A percentile compares a stretch with the other conserved stretches of the same genome.
Conservation (phyloP, 2,113 vertebrate species). For the Formicarius rufipectus region DNA sequence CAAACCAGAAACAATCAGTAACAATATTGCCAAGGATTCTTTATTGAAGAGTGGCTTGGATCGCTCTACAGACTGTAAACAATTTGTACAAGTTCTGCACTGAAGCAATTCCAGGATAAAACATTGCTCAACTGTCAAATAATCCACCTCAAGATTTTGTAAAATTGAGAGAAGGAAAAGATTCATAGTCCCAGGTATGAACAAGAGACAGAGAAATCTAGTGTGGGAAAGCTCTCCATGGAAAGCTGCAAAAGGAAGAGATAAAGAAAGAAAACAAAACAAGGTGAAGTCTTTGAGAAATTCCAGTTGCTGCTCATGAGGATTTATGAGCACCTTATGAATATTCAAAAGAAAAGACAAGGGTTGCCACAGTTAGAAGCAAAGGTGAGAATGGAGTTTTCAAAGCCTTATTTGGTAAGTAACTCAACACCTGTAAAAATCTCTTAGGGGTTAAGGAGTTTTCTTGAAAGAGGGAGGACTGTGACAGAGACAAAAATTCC, state of each 20-base stretch:
- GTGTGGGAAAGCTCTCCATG: neutral
- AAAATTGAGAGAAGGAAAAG: neutral
- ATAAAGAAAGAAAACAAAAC: neutral
- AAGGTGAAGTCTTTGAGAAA: neutral
- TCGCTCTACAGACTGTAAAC: neutral
- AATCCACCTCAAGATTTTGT: neutral
- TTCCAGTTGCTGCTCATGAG: neutral
- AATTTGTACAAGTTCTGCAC: neutral
- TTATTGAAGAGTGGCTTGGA: neutral
- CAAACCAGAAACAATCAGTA: slow-evolving; percentile 7
- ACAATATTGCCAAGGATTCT: neutral
- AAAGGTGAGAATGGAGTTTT: neutral
- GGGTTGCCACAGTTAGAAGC: neutral
- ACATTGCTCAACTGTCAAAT: neutral
- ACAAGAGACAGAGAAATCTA: neutral
- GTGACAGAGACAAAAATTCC: neutral
- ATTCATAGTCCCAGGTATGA: neutral
- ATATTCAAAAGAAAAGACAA: neutral
- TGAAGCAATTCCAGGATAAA: neutral
- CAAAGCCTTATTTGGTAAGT: neutral
- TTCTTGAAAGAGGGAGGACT: neutral
- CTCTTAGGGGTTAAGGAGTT: neutral
- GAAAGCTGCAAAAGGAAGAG: neutral
- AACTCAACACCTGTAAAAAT: neutral
- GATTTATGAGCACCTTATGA: neutral